These are phyloP conservation scores for Agrilus mali DNA, from an alignment of 2,888 invertebrate genomes.

Conservation along the genomic window DNA sequence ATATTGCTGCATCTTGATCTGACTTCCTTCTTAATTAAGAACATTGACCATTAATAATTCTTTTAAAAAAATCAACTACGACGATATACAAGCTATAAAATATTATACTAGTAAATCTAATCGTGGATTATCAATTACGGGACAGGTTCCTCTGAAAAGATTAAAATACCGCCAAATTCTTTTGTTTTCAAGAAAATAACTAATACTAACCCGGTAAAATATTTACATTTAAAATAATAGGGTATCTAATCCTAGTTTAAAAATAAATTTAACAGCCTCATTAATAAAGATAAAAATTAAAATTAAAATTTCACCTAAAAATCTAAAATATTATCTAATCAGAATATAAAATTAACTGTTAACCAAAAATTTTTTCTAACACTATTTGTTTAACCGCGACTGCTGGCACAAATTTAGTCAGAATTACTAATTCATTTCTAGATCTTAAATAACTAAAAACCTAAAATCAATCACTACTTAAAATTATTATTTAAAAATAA, in stretches of 20 bases:
- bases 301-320: conserved; percentile 45
- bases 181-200: conserved; percentile 51
- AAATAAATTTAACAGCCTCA: conserved; percentile 32
- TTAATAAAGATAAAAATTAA: conserved; percentile 29
- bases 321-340: conserved; percentile 34
- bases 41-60: conserved; percentile 38
- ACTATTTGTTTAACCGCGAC: conserved; percentile 55
- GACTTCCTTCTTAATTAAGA: conserved; percentile 39
- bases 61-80: conserved; percentile 33
- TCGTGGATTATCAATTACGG: conserved; percentile 54
- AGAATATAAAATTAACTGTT: conserved; percentile 32
- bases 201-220: conserved; percentile 43
- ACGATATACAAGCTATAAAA: conserved; percentile 34
- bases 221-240: conserved; percentile 44
- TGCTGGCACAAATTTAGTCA: conserved; percentile 57
- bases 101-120: conserved; percentile 40
- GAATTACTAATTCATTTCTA: conserved; percentile 45
- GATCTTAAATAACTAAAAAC: conserved; percentile 47
- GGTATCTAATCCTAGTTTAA: conserved; percentile 59
- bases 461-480: conserved; percentile 40
- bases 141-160: conserved; percentile 58
- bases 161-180: conserved; percentile 58
- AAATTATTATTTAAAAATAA: conserved; percentile 35
- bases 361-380: conserved; percentile 41
- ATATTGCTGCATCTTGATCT: conserved; percentile 61